Conservation (phyloP, 1,140 invertebrate genomes). For the Drosophila jambulina region DNA sequence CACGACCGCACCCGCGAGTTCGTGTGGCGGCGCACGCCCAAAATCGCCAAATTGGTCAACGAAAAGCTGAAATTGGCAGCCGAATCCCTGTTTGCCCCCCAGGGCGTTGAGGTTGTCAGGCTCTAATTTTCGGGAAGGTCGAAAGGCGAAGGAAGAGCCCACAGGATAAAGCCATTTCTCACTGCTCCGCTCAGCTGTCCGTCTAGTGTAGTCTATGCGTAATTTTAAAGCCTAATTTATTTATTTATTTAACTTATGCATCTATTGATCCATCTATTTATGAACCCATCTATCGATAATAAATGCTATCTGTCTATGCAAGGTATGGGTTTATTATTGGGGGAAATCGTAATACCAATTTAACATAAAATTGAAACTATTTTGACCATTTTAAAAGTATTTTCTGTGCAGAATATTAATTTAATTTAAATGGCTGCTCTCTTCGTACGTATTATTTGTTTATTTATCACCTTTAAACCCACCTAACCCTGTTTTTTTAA, state of each 20-base stretch:
- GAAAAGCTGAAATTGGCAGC: slow-evolving; percentile 91
- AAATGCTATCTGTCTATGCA: slow-evolving; percentile 46
- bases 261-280: slow-evolving; percentile 40
- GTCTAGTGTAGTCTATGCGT: slow-evolving; percentile 53
- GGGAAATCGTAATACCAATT: too few species aligned
- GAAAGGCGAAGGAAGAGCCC: slow-evolving; percentile 5
- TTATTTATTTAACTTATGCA: slow-evolving; percentile 75
- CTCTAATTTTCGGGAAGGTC: slow-evolving; percentile 45
- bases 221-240: slow-evolving; percentile 72
- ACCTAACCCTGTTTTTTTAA: background rate
- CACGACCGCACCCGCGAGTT: slow-evolving; percentile 93
- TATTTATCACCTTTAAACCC: background rate
- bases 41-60: slow-evolving; percentile 93
- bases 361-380: background rate
- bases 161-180: slow-evolving; percentile 23
- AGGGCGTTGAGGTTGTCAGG: slow-evolving; percentile 77
- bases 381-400: too few species aligned
- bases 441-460: too few species aligned
- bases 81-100: slow-evolving; percentile 89
- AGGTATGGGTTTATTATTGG: background rate
- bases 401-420: background rate
- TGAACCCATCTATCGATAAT: slow-evolving; percentile 48
- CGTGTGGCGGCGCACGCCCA: slow-evolving; percentile 92
- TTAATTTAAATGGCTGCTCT: background rate
- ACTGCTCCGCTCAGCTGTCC: slow-evolving; percentile 40